Evolutionary conservation across 1,140 invertebrate genomes (phyloP).

Genomic region (Drosophila ogumai): DNA sequence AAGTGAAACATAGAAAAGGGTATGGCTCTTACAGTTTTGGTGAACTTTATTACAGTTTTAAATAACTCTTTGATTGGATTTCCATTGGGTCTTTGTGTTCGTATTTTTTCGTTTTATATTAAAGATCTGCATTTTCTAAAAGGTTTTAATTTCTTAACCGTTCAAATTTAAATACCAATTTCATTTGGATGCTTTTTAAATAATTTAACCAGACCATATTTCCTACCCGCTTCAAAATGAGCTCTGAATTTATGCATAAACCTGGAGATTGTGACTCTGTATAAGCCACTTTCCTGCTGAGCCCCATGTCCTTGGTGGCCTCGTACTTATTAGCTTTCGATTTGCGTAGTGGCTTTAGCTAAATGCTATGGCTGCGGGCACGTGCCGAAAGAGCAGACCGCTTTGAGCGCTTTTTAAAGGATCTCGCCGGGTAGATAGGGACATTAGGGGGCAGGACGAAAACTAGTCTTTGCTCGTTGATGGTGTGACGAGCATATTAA

Average conservation of each 20-base stretch:
- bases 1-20: not conserved
- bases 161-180: not conserved
- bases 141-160: not conserved
- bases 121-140: too few species aligned
- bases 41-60: not conserved
- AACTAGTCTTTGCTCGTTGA: slow-evolving; percentile 68
- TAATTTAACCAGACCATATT: not conserved
- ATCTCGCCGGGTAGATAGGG: not conserved
- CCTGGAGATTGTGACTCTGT: slow-evolving; percentile 19
- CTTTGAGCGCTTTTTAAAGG: slow-evolving; percentile 68
- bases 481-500: slow-evolving; percentile 80
- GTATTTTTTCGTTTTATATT: not conserved
- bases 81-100: not conserved
- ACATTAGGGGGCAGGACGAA: slow-evolving; percentile 21
- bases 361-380: slow-evolving; percentile 66
- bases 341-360: slow-evolving; percentile 77
- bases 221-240: slow-evolving; percentile 7
- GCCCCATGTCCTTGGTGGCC: slow-evolving; percentile 11
- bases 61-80: not conserved
- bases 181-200: not conserved
- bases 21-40: not conserved
- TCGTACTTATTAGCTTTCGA: slow-evolving; percentile 73
- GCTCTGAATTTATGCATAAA: slow-evolving; percentile 48
- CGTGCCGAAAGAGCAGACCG: slow-evolving; percentile 60
- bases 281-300: slow-evolving; percentile 24